Base-by-base conservation (phyloP, 2,888 invertebrate species). In the Tenthredo mesomela region DNA sequence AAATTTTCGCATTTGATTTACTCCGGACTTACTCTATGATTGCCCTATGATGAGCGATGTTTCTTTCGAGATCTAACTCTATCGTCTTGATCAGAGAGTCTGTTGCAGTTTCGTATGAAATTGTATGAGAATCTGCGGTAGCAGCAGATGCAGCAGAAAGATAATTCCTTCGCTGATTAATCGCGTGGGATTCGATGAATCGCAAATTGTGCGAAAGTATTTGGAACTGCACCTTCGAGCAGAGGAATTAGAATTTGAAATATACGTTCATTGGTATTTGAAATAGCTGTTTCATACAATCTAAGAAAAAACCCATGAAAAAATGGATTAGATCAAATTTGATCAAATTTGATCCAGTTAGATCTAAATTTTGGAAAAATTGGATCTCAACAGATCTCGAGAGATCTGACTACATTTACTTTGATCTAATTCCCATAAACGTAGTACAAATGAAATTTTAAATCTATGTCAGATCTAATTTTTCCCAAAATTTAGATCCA, bases 181-280 rank as follows among this genome's bases (percentile, higher is more conserved):
- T 18, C 33, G 18, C 33, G 37, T 70, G 70, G 25, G 33, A 37
- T 33, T 70, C 29, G 3, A 70, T 37, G 33, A n/a, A 70, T 18
- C 70, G 33, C n/a, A 70, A 37, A 70, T 70, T 70, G 10, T 70
- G 70, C 0, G 70, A 70, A 70, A 70, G 70, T 70, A 70, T 70
- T 70, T n/a, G 33, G 6, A 70, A 70, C 70, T 70, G 70, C 15
- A 18, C 70, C 70, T 70, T 47, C 4, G 6, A 58, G 7, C 21
- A 21, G 0, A 58, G 21, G 6, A 58, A 6, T 21, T 1, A 18
- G 6, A n/a, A 9, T 9, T 21, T 21, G 0, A 47, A 21, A 58
- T n/a, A n/a, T 9, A 58, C 7, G 7, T 21, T 18, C 21, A 6
- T n/a, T n/a, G 58, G 29, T 29, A 29, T 29, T n/a, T n/a, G n/a